phyloP scores from a whole-genome alignment of 2,797 vertebrate species.

The Ptychobarbus kaznakovi region DNA sequence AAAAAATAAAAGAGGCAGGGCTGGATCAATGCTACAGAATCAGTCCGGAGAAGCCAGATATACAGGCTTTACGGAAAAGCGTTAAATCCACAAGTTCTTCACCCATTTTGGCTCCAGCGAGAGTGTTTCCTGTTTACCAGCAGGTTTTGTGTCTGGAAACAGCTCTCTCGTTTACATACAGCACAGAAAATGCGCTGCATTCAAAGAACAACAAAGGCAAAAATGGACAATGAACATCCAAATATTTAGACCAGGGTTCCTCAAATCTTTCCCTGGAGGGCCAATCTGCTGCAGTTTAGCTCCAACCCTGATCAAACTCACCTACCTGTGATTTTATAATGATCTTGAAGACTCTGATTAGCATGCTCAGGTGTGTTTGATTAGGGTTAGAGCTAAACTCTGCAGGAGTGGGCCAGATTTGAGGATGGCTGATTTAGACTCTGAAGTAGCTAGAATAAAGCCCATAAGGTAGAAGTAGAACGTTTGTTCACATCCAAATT shows the following conservation, averaged over 20 bases:
- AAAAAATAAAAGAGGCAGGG: constrained; percentile 29
- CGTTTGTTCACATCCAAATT: not conserved
- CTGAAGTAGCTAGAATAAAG: not conserved
- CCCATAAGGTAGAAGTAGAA: not conserved
- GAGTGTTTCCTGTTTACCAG: constrained; percentile 42
- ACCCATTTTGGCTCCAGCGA: constrained; percentile 62
- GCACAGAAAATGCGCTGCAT: constrained; percentile 25
- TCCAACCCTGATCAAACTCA: too few relatives aligned
- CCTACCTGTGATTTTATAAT: too few relatives aligned
- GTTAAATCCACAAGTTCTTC: constrained; percentile 54
- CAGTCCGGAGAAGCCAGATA: constrained; percentile 53
- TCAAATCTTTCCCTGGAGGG: too few relatives aligned
- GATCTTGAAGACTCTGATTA: too few relatives aligned
- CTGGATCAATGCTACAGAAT: constrained; percentile 49
- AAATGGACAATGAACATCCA: constrained; percentile 9
- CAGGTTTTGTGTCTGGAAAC: constrained; percentile 46
- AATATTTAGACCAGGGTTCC: not conserved
- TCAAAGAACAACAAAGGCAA: constrained; percentile 29
- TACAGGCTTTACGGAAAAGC: constrained; percentile 46
- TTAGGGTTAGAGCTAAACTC: too few relatives aligned
- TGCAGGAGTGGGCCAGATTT: too few relatives aligned
- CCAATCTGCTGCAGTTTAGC: too few relatives aligned
- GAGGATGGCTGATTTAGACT: not conserved
- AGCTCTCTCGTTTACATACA: constrained; percentile 45
- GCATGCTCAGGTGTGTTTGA: too few relatives aligned